Evolutionary conservation across 2,888 invertebrate species (phyloP), one percentile per base, ranked within the genome.

Genomic region (Tenthredo notha): DNA sequence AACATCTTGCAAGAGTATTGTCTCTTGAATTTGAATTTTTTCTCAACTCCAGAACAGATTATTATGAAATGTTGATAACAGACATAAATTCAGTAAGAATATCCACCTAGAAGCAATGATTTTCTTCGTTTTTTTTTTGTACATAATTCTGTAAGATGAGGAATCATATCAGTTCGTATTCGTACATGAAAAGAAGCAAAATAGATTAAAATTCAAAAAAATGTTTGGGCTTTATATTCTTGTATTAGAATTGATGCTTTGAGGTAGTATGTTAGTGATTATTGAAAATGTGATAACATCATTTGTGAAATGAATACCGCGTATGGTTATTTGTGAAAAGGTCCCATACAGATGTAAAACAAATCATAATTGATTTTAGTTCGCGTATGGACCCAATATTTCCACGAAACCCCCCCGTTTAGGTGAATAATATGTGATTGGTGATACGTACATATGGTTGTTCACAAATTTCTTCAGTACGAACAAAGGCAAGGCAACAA

Each of bases 391-490:
- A 54, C 6, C 1, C 54, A n/a, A 47, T 47, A 47, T 47, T 54
- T 54, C 18, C 54, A 7, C 54, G 54, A 54, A 54, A 54, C 18
- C 54, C n/a, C n/a, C 6, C n/a, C 7, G 33, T 67, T 18, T 33
- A 67, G 0, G 4, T 67, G 18, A 33, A 33, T 33, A 67, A 33
- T 33, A 33, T 33, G 18, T 33, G 3, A 33, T 61, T 67, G 67
- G 33, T 33, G 33, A 67, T 67, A 67, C 67, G 67, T 67, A 67
- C 33, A 33, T 67, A 33, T 67, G 6, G 33, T 67, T 67, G 67
- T 12, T 25, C 67, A 67, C 67, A 67, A 29, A 67, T 33, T 18
- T 67, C 67, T 67, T 67, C 67, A 1, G 67, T 33, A 33, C 33
- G 18, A 25, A 67, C 33, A 18, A 33, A 29, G 15, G 18, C 33